Evolutionary conservation across 2,888 invertebrate genomes (phyloP), one percentile per base, ranked within the genome.

Genomic region (Pocota personata): DNA sequence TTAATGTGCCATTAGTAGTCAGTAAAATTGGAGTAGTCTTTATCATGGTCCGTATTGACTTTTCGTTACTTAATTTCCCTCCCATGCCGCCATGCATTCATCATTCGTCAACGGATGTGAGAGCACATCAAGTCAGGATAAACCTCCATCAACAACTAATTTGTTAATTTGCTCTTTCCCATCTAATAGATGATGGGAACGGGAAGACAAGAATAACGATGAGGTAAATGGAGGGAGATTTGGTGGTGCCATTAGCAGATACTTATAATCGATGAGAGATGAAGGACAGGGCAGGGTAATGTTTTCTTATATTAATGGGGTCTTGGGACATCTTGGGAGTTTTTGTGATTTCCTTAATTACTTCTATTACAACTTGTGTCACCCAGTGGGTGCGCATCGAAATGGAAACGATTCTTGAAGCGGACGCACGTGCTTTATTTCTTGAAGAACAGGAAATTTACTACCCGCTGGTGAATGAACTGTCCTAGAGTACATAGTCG

Each of bases 121-220:
- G 24, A 19, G 30, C 32, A 27, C 58, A 30, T 16, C 6, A 16
- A 30, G 7, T 32, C 27, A 24, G 21, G 30, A 40, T 58, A 46
- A 40, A 14, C 32, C 19, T 46, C 35, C 71, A 58, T 46, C 46
- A 35, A 21, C 35, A 14, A 58, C 46, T 48, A 48, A 58, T 58
- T 71, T 58, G 71, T 58, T 58, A 58, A 71, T 71, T 71, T 71
- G 21, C 57, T 43, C 16, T 21, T 30, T 30, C 43, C n/a, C 5
- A 19, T 32, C 8, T 30, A 43, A 19, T 32, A 8, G 55, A 30
- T 21, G 43, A 24, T 55, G 60, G n/a, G 10, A 27, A 24, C 43
- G 60, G n/a, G 10, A 27, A 1, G 24, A 40, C 1, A 19, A 21
- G n/a, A n/a, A 5, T 6, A n/a, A n/a, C 12, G 30, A n/a, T 12